Evolutionary conservation across 2,888 invertebrate genomes (phyloP).

Genomic region (Dolichomitus sp.): DNA sequence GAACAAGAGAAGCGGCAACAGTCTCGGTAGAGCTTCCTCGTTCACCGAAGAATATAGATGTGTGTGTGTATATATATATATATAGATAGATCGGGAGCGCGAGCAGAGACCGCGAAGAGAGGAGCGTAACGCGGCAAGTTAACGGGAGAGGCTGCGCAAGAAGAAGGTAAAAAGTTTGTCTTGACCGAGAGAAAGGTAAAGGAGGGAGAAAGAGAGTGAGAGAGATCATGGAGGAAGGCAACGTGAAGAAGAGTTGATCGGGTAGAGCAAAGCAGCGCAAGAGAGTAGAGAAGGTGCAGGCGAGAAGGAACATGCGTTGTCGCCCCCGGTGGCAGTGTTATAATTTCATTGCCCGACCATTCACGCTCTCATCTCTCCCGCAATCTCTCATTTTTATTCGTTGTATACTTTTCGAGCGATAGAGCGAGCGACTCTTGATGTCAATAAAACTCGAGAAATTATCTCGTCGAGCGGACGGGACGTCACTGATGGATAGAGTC

Average conservation of each 20-base stretch:
- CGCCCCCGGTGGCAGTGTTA: constrained; percentile 56
- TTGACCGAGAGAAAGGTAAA: constrained; percentile 20
- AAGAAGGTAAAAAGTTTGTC: constrained; percentile 49
- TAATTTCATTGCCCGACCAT: constrained; percentile 50
- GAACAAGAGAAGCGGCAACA: constrained; percentile 28
- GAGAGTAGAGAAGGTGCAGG: constrained; percentile 24
- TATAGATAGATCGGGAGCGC: constrained; percentile 2
- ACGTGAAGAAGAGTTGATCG: constrained; percentile 22
- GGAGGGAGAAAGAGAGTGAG: constrained; percentile 5
- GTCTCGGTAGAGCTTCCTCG: constrained; percentile 19
- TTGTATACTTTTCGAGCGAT: constrained; percentile 1
- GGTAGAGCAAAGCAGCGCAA: constrained; percentile 7
- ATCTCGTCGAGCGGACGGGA: constrained; percentile 20
- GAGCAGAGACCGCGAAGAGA: constrained; percentile 30
- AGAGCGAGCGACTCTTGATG: constrained; percentile 7
- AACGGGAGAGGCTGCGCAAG: constrained; percentile 26
- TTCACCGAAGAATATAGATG: constrained; percentile 9
- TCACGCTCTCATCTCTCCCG: neutral
- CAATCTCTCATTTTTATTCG: constrained; percentile 15
- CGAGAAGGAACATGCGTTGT: constrained; percentile 47
- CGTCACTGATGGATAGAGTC: neutral
- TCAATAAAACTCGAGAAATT: constrained; percentile 45
- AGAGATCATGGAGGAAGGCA: constrained; percentile 3
- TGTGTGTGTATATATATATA: constrained; percentile 13
- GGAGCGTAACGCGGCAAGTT: constrained; percentile 53